These are phyloP conservation scores for Glomeris maerens DNA, from an alignment of 1,140 invertebrate species.

Conservation along the genomic window DNA sequence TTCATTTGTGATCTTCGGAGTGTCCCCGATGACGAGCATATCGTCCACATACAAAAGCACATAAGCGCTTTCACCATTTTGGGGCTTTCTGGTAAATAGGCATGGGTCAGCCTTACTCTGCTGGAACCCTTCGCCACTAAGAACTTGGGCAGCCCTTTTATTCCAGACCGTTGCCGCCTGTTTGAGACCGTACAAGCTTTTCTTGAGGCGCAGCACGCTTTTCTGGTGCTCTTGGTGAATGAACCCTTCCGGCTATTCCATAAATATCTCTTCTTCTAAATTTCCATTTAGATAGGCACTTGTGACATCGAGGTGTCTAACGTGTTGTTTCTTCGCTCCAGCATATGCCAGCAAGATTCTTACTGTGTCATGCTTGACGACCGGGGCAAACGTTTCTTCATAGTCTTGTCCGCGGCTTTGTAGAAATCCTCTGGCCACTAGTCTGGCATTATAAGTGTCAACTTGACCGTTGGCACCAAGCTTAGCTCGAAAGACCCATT, in stretches of 20 bases:
- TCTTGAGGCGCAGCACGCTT: constrained; percentile 14
- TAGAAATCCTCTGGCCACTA: constrained; percentile 26
- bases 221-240: constrained; percentile 8
- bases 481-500: constrained; percentile 29
- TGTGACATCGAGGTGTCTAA: constrained; percentile 26
- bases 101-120: too few relatives aligned
- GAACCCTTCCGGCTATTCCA: constrained; percentile 27
- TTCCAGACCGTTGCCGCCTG: constrained; percentile 16
- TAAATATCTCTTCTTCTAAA: constrained; percentile 28
- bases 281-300: constrained; percentile 31
- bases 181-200: constrained; percentile 20
- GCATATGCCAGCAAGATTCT: constrained; percentile 15
- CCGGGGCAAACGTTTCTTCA: constrained; percentile 22
- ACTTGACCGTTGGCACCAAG: constrained; percentile 16
- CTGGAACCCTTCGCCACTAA: too few relatives aligned
- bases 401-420: constrained; percentile 21
- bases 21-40: too few relatives aligned
- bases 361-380: constrained; percentile 17
- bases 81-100: too few relatives aligned
- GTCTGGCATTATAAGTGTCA: constrained; percentile 29
- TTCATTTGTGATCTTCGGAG: too few relatives aligned
- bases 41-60: too few relatives aligned
- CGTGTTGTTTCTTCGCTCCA: constrained; percentile 20
- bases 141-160: too few relatives aligned
- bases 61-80: too few relatives aligned